phyloP scores from a whole-genome alignment of 2,888 invertebrate genomes.

The Drosophila greeni region DNA sequence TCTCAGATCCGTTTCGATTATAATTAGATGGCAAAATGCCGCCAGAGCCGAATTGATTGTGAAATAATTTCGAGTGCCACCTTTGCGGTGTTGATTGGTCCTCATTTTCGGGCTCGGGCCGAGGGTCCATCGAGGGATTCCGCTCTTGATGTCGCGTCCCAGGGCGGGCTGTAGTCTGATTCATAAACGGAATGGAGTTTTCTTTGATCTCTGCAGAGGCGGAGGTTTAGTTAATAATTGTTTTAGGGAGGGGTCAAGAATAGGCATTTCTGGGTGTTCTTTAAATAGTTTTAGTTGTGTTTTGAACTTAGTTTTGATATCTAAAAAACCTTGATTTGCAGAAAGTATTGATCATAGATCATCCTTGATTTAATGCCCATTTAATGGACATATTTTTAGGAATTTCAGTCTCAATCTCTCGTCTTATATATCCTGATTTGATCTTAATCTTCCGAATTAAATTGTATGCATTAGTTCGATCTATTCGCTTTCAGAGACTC shows the following conservation, averaged over 20 bases:
- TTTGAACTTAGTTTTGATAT: too few relatives aligned
- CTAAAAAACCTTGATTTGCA: too few relatives aligned
- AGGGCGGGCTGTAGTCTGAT: slow-evolving; percentile 4
- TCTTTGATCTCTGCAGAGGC: slow-evolving; percentile 15
- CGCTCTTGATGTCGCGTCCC: slow-evolving; percentile 2
- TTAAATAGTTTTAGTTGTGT: too few relatives aligned
- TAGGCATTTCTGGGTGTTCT: too few relatives aligned
- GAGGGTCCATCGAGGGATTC: slow-evolving; percentile 39
- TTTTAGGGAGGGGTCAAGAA: too few relatives aligned
- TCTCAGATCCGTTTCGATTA: slow-evolving; percentile 50
- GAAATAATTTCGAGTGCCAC: slow-evolving; percentile 67
- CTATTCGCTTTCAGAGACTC: slow-evolving; percentile 11
- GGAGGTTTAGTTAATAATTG: neutral
- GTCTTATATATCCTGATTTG: too few relatives aligned
- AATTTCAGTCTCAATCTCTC: too few relatives aligned
- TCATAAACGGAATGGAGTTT: slow-evolving; percentile 14
- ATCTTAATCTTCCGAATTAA: too few relatives aligned
- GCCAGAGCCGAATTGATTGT: slow-evolving; percentile 67
- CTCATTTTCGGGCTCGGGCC: slow-evolving; percentile 27
- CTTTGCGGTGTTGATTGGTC: slow-evolving; percentile 65
- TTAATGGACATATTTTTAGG: too few relatives aligned
- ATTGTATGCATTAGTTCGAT: neutral
- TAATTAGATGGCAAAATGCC: slow-evolving; percentile 75
- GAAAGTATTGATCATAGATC: too few relatives aligned
- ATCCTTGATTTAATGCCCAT: too few relatives aligned